These are phyloP conservation scores for Grantiella picta DNA, from an alignment of 2,113 vertebrate species.

Conservation along the genomic window DNA sequence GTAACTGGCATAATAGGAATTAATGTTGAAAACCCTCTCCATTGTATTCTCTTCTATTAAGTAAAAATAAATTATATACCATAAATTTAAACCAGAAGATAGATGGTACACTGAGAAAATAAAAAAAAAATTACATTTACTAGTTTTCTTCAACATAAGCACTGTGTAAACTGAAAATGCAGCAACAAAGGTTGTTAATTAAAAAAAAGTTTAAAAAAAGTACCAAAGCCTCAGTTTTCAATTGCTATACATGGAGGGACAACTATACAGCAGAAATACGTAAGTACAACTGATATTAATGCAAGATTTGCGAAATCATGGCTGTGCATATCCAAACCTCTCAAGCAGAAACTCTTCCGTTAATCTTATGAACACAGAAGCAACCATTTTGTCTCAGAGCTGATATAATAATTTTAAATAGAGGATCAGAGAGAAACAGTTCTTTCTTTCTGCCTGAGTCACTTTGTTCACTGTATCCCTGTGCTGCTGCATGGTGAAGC, in stretches of 20 bases:
- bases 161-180: neutral
- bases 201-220: neutral
- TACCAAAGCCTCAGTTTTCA: neutral
- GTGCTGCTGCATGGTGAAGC: neutral
- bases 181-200: neutral
- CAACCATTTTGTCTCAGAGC: neutral
- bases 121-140: neutral
- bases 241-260: neutral
- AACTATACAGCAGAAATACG: neutral
- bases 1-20: slow-evolving; percentile 19
- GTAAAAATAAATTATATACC: slow-evolving; percentile 23
- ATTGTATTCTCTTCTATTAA: slow-evolving; percentile 11
- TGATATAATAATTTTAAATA: neutral
- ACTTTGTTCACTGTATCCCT: neutral
- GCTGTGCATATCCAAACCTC: neutral
- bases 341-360: neutral
- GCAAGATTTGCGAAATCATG: neutral
- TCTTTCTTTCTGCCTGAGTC: neutral
- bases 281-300: neutral
- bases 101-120: neutral
- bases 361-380: neutral
- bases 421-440: neutral
- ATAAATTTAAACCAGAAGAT: slow-evolving; percentile 19
- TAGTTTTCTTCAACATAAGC: neutral
- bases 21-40: slow-evolving; percentile 16